Evolutionary conservation across 2,797 vertebrate species (phyloP).

Genomic region (Leptodactylus fallax): DNA sequence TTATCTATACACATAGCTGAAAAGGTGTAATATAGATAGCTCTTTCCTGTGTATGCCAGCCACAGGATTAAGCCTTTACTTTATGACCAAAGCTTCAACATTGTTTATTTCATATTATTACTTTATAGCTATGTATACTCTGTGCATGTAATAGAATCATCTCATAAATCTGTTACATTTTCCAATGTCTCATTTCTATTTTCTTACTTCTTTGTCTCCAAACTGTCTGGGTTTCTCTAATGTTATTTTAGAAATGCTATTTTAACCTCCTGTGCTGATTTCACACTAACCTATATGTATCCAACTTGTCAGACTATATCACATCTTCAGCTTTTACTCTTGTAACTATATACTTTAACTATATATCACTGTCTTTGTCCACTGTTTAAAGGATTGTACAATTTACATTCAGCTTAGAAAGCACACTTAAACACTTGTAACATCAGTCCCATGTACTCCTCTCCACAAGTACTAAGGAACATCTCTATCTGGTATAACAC

Average conservation of each 20-base stretch:
- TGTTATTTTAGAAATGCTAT: conserved; percentile 31
- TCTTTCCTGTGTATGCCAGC: neutral
- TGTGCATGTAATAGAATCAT: conserved; percentile 6
- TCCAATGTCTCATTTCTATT: conserved; percentile 23
- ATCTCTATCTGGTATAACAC: neutral
- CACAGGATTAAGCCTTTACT: neutral
- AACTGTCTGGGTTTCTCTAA: conserved; percentile 33
- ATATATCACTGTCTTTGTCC: neutral
- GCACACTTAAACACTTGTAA: neutral
- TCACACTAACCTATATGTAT: conserved; percentile 27
- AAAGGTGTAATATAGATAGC: neutral
- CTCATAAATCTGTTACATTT: conserved; percentile 39
- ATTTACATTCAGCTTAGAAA: neutral
- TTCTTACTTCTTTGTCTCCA: conserved; percentile 34
- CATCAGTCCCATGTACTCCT: too few relatives aligned
- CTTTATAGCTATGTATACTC: neutral
- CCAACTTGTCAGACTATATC: conserved; percentile 6
- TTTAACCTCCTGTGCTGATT: conserved; percentile 48
- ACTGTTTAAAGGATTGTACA: neutral
- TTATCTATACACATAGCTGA: neutral
- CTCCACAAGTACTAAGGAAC: too few relatives aligned
- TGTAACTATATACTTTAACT: conserved; percentile 7
- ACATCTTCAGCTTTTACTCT: conserved; percentile 1
- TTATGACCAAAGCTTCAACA: neutral
- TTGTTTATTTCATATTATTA: conserved; percentile 18